These are phyloP conservation scores for Oreochromis grahami DNA, from an alignment of 2,797 vertebrate genomes.

Conservation along the genomic window DNA sequence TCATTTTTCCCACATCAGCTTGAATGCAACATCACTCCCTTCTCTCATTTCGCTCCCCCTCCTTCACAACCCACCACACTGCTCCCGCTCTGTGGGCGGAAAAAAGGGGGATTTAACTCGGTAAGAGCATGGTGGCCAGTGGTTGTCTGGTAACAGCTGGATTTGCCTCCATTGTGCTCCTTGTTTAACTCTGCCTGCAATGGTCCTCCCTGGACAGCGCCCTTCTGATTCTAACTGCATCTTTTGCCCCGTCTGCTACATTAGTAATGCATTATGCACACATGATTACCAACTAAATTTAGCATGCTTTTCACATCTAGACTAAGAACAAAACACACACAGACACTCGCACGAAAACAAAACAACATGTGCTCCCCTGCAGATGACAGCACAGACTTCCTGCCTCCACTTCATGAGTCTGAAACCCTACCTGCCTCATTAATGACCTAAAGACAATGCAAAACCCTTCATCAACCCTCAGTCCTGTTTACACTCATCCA, in stretches of 20 bases:
- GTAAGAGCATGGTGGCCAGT: constrained; percentile 51
- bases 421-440: constrained; percentile 38
- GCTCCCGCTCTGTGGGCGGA: constrained; percentile 11
- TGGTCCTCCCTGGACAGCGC: neutral
- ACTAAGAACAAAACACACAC: neutral
- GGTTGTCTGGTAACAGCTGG: constrained; percentile 55
- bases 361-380: neutral
- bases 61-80: constrained; percentile 7
- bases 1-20: neutral
- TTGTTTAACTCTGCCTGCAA: constrained; percentile 21
- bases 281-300: constrained; percentile 41
- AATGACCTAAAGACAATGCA: constrained; percentile 39
- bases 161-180: constrained; percentile 43
- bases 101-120: constrained; percentile 53
- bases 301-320: constrained; percentile 13
- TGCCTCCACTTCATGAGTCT: neutral
- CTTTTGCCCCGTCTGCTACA: constrained; percentile 5
- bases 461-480: constrained; percentile 26
- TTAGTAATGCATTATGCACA: constrained; percentile 32
- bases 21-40: constrained; percentile 43
- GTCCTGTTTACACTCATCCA: constrained; percentile 21
- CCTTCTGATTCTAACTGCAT: neutral
- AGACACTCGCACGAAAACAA: neutral
- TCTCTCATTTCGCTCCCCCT: neutral
- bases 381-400: neutral